These are phyloP conservation scores for Drosophila arawakana DNA, from an alignment of 1,140 invertebrate genomes.

Conservation along the genomic window DNA sequence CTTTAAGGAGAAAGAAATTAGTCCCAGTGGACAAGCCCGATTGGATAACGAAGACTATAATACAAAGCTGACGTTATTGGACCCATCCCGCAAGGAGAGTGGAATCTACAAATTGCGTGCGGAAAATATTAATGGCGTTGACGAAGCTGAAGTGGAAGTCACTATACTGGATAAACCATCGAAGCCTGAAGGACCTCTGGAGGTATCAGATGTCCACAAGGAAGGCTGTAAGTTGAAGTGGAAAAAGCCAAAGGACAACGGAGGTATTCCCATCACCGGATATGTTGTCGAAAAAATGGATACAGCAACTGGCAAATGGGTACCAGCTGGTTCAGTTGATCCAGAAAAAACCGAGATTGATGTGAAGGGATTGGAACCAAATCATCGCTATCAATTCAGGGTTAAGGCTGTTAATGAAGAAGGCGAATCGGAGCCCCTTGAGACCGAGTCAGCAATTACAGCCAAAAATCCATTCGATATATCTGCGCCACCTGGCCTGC, in stretches of 20 bases:
- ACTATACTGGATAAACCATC: slow-evolving; percentile 96
- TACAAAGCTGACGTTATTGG: slow-evolving; percentile 92
- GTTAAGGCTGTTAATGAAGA: slow-evolving; percentile 98
- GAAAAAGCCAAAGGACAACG: slow-evolving; percentile 98
- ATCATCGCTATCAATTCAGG: slow-evolving; percentile 97
- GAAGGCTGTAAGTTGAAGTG: slow-evolving; percentile 98
- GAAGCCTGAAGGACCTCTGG: slow-evolving; percentile 96
- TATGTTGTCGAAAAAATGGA: slow-evolving; percentile 98
- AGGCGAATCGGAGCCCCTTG: slow-evolving; percentile 96
- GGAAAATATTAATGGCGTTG: slow-evolving; percentile 95
- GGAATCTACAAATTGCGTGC: slow-evolving; percentile 97
- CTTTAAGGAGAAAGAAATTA: slow-evolving; percentile 86
- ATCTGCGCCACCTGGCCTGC: slow-evolving; percentile 94
- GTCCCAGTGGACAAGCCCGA: slow-evolving; percentile 86
- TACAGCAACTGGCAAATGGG: slow-evolving; percentile 93
- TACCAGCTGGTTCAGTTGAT: slow-evolving; percentile 94
- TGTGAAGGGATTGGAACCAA: slow-evolving; percentile 95
- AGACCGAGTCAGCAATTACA: slow-evolving; percentile 92
- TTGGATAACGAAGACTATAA: slow-evolving; percentile 97
- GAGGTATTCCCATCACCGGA: slow-evolving; percentile 94
- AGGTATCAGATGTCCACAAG: slow-evolving; percentile 96
- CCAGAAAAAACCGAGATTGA: slow-evolving; percentile 94
- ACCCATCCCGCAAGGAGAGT: slow-evolving; percentile 92
- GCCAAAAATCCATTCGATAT: slow-evolving; percentile 99
- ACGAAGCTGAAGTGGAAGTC: slow-evolving; percentile 97